A percentile compares a stretch with the other conserved stretches of the same genome.
These are phyloP conservation scores for Pogoniulus pusillus DNA, from an alignment of 2,797 vertebrate species.

Conservation along the genomic window DNA sequence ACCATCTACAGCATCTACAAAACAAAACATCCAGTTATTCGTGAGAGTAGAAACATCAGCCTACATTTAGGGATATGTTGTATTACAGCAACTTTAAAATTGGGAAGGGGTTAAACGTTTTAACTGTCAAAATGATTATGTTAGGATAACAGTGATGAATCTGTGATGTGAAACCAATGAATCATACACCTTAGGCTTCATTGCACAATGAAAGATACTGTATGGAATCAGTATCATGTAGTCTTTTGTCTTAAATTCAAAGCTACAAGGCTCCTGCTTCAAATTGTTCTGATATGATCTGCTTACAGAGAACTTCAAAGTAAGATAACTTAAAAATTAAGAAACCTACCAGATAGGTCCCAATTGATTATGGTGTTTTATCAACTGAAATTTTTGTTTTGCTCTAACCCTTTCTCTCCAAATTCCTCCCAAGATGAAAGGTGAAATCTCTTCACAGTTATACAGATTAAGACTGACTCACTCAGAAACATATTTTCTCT, in stretches of 20 bases:
- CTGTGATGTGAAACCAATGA: background rate
- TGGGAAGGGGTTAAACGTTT: background rate
- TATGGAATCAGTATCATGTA: rapidly evolving
- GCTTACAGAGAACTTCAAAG: background rate
- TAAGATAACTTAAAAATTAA: background rate
- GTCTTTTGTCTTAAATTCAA: background rate
- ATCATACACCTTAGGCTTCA: background rate
- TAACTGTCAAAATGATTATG: background rate
- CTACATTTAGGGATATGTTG: background rate
- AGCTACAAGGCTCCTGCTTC: background rate
- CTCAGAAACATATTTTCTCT: background rate
- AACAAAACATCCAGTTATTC: background rate
- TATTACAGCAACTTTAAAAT: background rate
- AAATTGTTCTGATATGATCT: background rate
- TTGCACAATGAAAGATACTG: background rate
- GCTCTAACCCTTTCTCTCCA: background rate
- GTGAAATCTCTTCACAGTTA: too few species aligned
- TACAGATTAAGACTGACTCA: background rate
- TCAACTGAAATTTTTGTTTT: background rate
- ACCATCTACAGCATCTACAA: conserved; percentile 85
- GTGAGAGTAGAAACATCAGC: background rate
- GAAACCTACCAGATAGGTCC: background rate
- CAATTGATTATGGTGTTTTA: background rate
- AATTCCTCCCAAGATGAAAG: background rate
- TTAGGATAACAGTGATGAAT: background rate